Conservation (phyloP, 2,113 vertebrate genomes). For the Eulemur macaco region DNA sequence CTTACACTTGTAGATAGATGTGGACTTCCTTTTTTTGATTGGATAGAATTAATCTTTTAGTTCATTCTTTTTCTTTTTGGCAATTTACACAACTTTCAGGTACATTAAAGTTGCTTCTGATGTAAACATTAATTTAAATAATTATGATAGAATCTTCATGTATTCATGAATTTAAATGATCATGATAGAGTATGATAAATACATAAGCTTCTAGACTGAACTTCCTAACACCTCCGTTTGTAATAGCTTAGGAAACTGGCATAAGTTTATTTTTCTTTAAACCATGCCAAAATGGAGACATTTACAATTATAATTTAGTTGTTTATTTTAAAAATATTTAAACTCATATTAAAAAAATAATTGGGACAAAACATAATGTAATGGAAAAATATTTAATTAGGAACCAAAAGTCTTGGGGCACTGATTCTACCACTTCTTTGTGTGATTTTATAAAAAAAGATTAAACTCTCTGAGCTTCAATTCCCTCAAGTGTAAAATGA, state of each 20-base stretch:
- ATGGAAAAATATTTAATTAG: neutral
- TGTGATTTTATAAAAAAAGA: neutral
- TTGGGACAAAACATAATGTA: neutral
- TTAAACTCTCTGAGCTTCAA: constrained; percentile 20
- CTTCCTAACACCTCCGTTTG: neutral
- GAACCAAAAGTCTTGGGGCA: neutral
- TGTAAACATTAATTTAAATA: neutral
- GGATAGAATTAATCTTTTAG: neutral
- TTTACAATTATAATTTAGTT: neutral
- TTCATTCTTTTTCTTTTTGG: neutral
- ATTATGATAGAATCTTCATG: neutral
- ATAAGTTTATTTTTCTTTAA: neutral
- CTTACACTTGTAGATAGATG: neutral
- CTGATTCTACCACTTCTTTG: neutral
- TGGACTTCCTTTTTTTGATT: neutral
- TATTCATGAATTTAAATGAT: constrained; percentile 15
- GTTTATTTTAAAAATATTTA: neutral
- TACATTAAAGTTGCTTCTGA: neutral
- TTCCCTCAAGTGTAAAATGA: constrained; percentile 4
- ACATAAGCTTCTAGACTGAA: neutral
- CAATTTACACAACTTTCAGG: neutral
- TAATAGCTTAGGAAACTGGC: neutral
- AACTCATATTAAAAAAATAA: neutral
- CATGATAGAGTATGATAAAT: neutral
- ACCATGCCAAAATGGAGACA: neutral